phyloP scores from a whole-genome alignment of 2,797 vertebrate genomes.

The Halcyon leucocephala region DNA sequence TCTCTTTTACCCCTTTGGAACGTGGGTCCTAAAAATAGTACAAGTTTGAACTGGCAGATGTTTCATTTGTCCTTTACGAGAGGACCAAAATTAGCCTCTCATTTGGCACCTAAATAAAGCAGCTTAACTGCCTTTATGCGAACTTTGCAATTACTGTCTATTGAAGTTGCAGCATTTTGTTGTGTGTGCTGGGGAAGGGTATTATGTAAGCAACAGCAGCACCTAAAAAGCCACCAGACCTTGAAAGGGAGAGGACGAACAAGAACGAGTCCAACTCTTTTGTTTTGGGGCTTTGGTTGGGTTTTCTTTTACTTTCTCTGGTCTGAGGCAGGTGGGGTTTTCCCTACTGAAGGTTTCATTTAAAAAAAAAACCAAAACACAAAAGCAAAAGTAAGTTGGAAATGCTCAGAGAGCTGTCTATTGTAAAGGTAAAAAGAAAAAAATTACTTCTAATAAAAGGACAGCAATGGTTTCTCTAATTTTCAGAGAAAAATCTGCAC shows the following conservation, averaged over 20 bases:
- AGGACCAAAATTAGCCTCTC: conserved; percentile 80
- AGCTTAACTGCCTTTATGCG: conserved; percentile 62
- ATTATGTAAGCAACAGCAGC: background rate
- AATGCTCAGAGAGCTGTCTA: conserved; percentile 35
- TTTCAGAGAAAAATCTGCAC: conserved; percentile 70
- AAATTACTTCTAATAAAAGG: background rate
- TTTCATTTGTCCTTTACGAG: conserved; percentile 76
- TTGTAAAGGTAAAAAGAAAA: conserved; percentile 47
- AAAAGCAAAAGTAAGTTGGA: background rate
- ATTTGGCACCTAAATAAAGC: conserved; percentile 81
- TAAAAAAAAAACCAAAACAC: background rate
- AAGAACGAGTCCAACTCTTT: background rate
- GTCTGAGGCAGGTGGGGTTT: background rate
- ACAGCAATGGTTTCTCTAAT: conserved; percentile 36
- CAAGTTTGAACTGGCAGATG: conserved; percentile 78
- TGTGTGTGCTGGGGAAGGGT: conserved; percentile 21
- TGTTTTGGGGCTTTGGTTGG: background rate
- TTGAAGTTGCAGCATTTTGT: conserved; percentile 35
- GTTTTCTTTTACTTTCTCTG: background rate
- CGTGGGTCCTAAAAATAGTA: conserved; percentile 77
- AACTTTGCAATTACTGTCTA: conserved; percentile 71
- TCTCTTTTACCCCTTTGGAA: conserved; percentile 46
- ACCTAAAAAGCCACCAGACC: conserved; percentile 25
- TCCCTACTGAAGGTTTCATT: background rate
- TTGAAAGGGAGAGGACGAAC: background rate